Evolutionary conservation across 2,113 vertebrate species (phyloP), one percentile per base, ranked within the genome.

Genomic region (Odontophorus gujanensis): DNA sequence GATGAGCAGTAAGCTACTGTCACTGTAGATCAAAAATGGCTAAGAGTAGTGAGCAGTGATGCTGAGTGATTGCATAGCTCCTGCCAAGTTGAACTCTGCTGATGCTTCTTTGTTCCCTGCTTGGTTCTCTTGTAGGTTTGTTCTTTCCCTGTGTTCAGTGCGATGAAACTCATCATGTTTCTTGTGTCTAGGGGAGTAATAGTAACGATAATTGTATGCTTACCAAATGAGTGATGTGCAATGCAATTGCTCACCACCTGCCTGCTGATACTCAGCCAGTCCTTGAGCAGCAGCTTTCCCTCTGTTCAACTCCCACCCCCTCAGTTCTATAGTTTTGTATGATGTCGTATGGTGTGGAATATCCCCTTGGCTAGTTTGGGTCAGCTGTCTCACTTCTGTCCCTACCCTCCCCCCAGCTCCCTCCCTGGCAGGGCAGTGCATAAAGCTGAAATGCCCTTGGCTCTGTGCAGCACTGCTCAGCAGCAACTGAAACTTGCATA

Each of bases 81-180:
- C 0, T 0, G 75, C 32, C 26, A 55, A 6, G 12, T 2, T 57
- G 50, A 76, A 34, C 22, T 24, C 24, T 18, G 14, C 24, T 21
- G 13, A 22, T 13, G 14, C 38, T n/a, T 25, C 20, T 50, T 48
- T 72, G 32, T 20, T 85, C 32, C 32, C 25, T 0, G 0, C 4
- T 4, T 34, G 0, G 0, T 50, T 61, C 45, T 66, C n/a, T 26
- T 36, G 13, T 1, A 1, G 11, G 34, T 62, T 82, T 20, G n/a
- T 57, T 59, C 19, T 48, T 58, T 43, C 36, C 22, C 7, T 63
- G 38, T 26, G 22, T 69, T 24, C 43, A 11, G 45, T 48, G 63
- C 43, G 5, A 3, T 13, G 34, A 65, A 80, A 7, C 8, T 69
- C 28, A 5, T 9, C 25, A 6, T 7, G 5, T 50, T 34, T 40